Base-by-base conservation (phyloP, 2,797 vertebrate species). In the Anolis apletophallus region DNA sequence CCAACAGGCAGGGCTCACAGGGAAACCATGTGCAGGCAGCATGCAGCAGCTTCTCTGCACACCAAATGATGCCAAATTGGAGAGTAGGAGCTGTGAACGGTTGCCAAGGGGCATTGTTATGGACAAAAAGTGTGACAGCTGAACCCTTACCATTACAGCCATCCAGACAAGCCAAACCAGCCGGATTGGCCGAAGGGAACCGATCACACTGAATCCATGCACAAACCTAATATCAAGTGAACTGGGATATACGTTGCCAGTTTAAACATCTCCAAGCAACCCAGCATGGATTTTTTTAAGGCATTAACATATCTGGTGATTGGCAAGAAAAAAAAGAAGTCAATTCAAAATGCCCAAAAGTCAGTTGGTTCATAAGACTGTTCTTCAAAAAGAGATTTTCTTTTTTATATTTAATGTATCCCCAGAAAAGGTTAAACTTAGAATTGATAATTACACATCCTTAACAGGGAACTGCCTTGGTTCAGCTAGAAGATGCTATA, bases 361-460 rank as follows among this genome's bases (percentile, higher is more conserved):
- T 46, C 46, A 82, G 34, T 71, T 21, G 26, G 54, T 75, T 79
- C 23, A 71, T 79, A 46, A 46, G 5, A 19, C 52, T 59, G 17
- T 46, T 72, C 17, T 69, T 85, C 23, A 13, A 71, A 69, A 79
- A 85, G n/a, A 80, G 21, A 17, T 80, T 80, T 2, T 54, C 59
- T 84, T 77, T 16, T 59, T 57, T 71, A 73, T 34, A 59, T 16
- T 52, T 69, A 16, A 54, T 16, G 34, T 32, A 12, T 78, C 3
- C 61, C 67, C 61, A 81, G 23, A 67, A 14, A 68, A 81, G 17
- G 67, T 19, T 34, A 64, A 10, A 57, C 14, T 69, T 52, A 7
- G 26, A 19, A 61, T 14, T 23, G 5, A 36, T 69, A 26, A 82
- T 71, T 71, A 16, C 19, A 71, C 32, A 3, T 72, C 36, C 59